Evolutionary conservation across 2,888 invertebrate genomes (phyloP), one percentile per base, ranked within the genome.

Genomic region (Subacronicta megacephala): DNA sequence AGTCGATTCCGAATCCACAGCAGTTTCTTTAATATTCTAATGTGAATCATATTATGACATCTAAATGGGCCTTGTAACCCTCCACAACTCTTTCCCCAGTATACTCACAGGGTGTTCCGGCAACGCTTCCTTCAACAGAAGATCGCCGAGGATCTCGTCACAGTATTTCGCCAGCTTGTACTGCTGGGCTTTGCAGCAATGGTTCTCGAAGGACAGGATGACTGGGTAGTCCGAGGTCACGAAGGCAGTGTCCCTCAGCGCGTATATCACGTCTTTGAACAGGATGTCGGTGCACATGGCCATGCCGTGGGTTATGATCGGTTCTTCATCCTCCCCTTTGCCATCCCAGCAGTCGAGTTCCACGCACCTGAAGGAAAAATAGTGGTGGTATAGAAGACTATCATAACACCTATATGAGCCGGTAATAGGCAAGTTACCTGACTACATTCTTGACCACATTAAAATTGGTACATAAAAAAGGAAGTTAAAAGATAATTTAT

Each of bases 281-380:
- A 99, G 94, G 82, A 99, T 99, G 93, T 99, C 99, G 2, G 99
- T 99, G 87, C 99, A 99, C 99, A 99, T 99, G 5, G 99, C 99
- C 95, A 99, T 99, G 41, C 99, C 99, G 92, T 99, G 99, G 31
- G 99, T 99, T 75, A 99, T 99, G 81, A 99, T 99, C 0, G 99
- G 99, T 83, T 99, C 99, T 82, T 99, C 99, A 82, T 99, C 99
- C 91, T 99, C 98, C 0, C 98, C 98, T 90, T 97, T 98, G 7
- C 99, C 99, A 89, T 99, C 99, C 99, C 99, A 99, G 89, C 99
- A 99, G 92, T 99, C 99, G 50, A 99, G 95, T 90, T 99, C 99
- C 3, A 99, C 98, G 90, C 99, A 99, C 79, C 98, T 98, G 89
- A 2, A 85, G 81, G 6, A 7, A 5, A 43, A 7, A 31, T 7